These are phyloP conservation scores for Oryzias javanicus DNA, from an alignment of 2,113 vertebrate genomes.

Conservation along the genomic window DNA sequence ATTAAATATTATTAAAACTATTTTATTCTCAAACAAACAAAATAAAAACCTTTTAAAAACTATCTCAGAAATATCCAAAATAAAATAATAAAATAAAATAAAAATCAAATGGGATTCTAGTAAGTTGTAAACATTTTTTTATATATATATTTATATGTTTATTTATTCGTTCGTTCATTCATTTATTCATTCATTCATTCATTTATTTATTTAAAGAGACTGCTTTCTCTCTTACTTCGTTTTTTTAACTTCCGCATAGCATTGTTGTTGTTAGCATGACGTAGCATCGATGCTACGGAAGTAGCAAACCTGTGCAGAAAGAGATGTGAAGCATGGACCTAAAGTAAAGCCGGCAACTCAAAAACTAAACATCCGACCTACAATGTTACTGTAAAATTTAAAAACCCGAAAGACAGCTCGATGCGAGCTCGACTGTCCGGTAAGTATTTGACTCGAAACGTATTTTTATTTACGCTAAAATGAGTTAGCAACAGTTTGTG, in stretches of 20 bases:
- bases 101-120: no score
- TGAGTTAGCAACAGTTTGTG: no score
- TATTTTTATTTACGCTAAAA: no score
- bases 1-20: no score
- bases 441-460: background rate
- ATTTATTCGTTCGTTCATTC: no score
- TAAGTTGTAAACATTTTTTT: no score
- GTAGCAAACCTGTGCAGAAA: constrained; percentile 33
- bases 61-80: no score
- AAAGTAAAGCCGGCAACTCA: background rate
- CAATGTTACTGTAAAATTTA: constrained; percentile 22
- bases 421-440: constrained; percentile 8
- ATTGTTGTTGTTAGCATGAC: constrained; percentile 23
- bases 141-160: no score
- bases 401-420: constrained; percentile 3
- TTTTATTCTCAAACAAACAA: no score
- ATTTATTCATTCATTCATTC: no score
- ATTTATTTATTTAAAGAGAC: background rate
- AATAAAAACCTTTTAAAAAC: no score
- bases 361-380: background rate
- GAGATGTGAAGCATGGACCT: background rate
- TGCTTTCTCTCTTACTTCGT: background rate
- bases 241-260: background rate
- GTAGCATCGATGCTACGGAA: constrained; percentile 62
- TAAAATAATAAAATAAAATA: no score